These are phyloP conservation scores for Parapsyche elsis DNA, from an alignment of 1,140 invertebrate genomes.

Conservation along the genomic window DNA sequence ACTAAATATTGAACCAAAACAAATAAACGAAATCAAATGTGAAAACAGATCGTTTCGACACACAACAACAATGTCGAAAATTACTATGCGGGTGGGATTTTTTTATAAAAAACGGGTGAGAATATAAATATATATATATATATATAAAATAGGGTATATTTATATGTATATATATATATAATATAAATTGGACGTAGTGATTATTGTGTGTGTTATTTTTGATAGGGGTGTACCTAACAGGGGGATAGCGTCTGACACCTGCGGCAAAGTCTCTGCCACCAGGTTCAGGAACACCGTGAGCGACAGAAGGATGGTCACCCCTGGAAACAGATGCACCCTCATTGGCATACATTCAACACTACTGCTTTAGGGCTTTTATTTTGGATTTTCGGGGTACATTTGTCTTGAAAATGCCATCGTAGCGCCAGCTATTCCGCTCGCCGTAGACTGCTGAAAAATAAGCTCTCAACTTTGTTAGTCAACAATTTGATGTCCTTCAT, in stretches of 20 bases:
- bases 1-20: conserved; percentile 14
- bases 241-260: conserved; percentile 94
- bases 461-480: too few species aligned
- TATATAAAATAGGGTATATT: neutral
- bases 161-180: neutral
- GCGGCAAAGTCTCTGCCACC: conserved; percentile 94
- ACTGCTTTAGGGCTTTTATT: neutral
- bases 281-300: conserved; percentile 99
- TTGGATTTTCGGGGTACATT: neutral
- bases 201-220: conserved; percentile 50
- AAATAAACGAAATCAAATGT: conserved; percentile 48
- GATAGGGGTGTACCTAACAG: conserved; percentile 84
- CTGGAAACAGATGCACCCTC: conserved; percentile 80
- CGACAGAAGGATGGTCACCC: conserved; percentile 99
- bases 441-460: neutral
- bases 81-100: neutral
- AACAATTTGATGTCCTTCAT: too few species aligned
- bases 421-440: too few species aligned
- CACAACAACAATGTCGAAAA: conserved; percentile 51
- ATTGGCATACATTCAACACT: conserved; percentile 44
- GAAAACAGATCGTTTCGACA: conserved; percentile 45
- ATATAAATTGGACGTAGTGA: conserved; percentile 12
- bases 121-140: conserved; percentile 2
- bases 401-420: too few species aligned
- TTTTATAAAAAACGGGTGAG: too few species aligned